Conservation (phyloP, 2,113 vertebrate species). For the Oryzias woworae region DNA sequence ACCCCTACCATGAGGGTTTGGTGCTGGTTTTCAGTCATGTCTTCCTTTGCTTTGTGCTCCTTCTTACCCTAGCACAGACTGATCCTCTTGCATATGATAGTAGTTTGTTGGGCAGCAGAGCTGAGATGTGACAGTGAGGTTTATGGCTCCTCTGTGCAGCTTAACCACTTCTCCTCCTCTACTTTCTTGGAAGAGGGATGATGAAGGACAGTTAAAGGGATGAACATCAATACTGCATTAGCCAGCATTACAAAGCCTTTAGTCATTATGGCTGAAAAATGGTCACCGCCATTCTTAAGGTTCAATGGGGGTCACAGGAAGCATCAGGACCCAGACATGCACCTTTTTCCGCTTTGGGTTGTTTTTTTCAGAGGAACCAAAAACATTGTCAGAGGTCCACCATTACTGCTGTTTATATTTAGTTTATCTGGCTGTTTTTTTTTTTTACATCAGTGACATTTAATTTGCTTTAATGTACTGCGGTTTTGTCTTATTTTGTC, state of each 20-base stretch:
- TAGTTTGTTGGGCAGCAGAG: conserved; percentile 47
- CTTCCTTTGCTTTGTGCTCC: conserved; percentile 21
- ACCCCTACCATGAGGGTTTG: conserved; percentile 48
- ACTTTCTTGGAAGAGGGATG: conserved; percentile 61
- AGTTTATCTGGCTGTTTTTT: background rate
- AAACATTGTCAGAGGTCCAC: conserved; percentile 12
- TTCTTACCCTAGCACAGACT: conserved; percentile 27
- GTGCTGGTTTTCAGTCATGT: conserved; percentile 45
- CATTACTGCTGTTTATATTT: background rate
- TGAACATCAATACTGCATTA: conserved; percentile 86
- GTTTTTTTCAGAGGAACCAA: background rate
- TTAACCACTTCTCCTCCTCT: conserved; percentile 64
- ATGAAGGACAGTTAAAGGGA: conserved; percentile 71
- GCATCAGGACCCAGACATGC: conserved; percentile 41
- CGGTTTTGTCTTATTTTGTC: background rate
- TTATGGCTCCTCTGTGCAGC: conserved; percentile 69
- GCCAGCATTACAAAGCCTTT: conserved; percentile 70
- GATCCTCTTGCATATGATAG: conserved; percentile 50
- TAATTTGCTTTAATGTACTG: too few species aligned
- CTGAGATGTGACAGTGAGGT: conserved; percentile 54
- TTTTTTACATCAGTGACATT: background rate
- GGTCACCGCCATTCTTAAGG: conserved; percentile 57
- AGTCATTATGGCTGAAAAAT: conserved; percentile 76
- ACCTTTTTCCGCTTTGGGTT: conserved; percentile 32
- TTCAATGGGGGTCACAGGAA: conserved; percentile 69